Percentiles rank a stretch among this genome's conserved stretches.
phyloP scores from a whole-genome alignment of 2,888 invertebrate species.

The Ophonus ardosiacus region DNA sequence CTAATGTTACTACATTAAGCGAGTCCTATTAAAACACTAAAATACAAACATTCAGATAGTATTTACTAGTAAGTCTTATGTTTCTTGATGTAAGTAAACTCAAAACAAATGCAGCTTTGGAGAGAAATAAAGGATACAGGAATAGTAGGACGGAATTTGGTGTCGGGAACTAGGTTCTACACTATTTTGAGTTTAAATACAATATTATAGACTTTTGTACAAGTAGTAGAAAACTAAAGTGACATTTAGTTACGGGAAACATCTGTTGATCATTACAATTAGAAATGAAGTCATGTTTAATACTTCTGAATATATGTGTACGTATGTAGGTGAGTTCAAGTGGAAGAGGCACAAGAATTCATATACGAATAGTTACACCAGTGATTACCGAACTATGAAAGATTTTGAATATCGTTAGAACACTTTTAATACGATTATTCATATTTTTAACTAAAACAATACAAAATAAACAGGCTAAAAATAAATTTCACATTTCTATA shows the following conservation, averaged over 20 bases:
- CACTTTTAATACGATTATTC: background rate
- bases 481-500: no score
- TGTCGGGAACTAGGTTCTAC: background rate
- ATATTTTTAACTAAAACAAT: background rate
- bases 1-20: background rate
- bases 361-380: constrained; percentile 13
- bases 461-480: no score
- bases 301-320: background rate
- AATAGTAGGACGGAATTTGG: background rate
- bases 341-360: constrained; percentile 41
- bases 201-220: background rate
- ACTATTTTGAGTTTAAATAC: background rate
- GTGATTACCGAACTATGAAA: background rate
- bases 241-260: background rate
- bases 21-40: background rate
- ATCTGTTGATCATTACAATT: background rate
- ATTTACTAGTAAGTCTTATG: background rate
- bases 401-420: background rate
- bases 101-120: background rate
- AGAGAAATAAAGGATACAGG: background rate
- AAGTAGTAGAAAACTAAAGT: background rate
- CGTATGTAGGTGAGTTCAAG: background rate
- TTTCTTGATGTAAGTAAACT: background rate
- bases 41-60: background rate
- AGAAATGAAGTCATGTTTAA: background rate